Conservation (phyloP, 2,888 invertebrate species). For the Eudemis profundana region DNA sequence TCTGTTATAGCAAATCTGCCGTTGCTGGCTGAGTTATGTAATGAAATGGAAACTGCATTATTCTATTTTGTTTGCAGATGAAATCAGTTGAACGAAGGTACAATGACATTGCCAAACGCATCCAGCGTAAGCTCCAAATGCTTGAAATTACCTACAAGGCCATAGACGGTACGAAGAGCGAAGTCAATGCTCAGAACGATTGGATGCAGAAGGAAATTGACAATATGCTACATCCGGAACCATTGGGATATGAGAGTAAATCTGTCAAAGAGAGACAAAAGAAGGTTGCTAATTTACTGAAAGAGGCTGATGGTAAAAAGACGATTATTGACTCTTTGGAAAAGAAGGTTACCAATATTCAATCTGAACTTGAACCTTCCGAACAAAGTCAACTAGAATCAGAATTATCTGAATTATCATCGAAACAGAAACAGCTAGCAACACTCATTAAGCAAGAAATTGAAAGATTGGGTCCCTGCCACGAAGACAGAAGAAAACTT, state of each 20-base stretch:
- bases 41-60: not conserved
- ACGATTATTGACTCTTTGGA: slow-evolving; percentile 92
- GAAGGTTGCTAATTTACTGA: slow-evolving; percentile 89
- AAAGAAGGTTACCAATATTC: slow-evolving; percentile 93
- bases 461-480: slow-evolving; percentile 88
- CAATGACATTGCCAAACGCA: slow-evolving; percentile 92
- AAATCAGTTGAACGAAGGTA: slow-evolving; percentile 94
- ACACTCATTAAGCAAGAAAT: slow-evolving; percentile 90
- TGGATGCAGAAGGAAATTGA: slow-evolving; percentile 92
- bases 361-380: slow-evolving; percentile 92
- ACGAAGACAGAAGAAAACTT: slow-evolving; percentile 90
- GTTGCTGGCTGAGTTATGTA: not conserved
- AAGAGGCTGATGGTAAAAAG: slow-evolving; percentile 94
- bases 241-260: slow-evolving; percentile 91
- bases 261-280: slow-evolving; percentile 90
- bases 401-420: slow-evolving; percentile 88
- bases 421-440: slow-evolving; percentile 90
- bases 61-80: slow-evolving; percentile 76
- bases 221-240: slow-evolving; percentile 87
- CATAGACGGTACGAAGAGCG: slow-evolving; percentile 91
- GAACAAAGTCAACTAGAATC: slow-evolving; percentile 93
- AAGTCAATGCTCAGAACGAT: slow-evolving; percentile 91
- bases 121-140: slow-evolving; percentile 93
- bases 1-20: not conserved
- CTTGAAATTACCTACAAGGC: slow-evolving; percentile 93